Base-by-base conservation (phyloP, 2,113 vertebrate genomes). In the Chlorodrepanis virens region DNA sequence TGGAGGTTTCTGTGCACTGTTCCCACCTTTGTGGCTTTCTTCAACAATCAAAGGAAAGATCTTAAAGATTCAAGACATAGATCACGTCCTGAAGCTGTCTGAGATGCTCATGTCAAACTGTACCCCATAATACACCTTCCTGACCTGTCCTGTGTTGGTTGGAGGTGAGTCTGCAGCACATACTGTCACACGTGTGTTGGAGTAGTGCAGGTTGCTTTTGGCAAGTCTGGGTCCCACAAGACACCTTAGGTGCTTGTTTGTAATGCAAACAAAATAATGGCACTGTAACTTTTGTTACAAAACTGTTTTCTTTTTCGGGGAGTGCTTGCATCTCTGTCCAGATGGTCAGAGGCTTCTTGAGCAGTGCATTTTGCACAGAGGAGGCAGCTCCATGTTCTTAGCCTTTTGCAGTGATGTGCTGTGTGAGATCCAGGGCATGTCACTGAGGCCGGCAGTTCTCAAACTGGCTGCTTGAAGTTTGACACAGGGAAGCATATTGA, bases 1-100 rank as follows among this genome's bases (percentile, higher is more conserved):
- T 94, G 49, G 83, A 79, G 60, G n/a, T 53, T 60, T 37, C 72
- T 84, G 52, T 89, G 88, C 20, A 7, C 28, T 83, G 35, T 92
- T 83, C 63, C n/a, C 25, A 39, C 53, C 40, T 82, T 44, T 2
- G 0, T 84, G 49, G 25, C 72, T 92, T 83, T 88, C 63, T 91
- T 74, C 50, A 52, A 11, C 8, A 27, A 74, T 88, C 27, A 64
- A 88, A 89, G 67, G n/a, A 23, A 77, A 68, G 33, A 44, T 74
- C 37, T 24, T 67, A 2, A 47, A 37, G 59, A 86, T 54, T 25
- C 35, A 47, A 87, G 49, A 61, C 22, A 12, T 47, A 61, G 64
- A 63, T 89, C 28, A 6, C 31, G 52, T 87, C 63, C 90, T 77
- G 78, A 53, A 77, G 59, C 13, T 88, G 15, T 74, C 47, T 79